Evolutionary conservation across 2,113 vertebrate species (phyloP).

Genomic region (Casuarius casuarius): DNA sequence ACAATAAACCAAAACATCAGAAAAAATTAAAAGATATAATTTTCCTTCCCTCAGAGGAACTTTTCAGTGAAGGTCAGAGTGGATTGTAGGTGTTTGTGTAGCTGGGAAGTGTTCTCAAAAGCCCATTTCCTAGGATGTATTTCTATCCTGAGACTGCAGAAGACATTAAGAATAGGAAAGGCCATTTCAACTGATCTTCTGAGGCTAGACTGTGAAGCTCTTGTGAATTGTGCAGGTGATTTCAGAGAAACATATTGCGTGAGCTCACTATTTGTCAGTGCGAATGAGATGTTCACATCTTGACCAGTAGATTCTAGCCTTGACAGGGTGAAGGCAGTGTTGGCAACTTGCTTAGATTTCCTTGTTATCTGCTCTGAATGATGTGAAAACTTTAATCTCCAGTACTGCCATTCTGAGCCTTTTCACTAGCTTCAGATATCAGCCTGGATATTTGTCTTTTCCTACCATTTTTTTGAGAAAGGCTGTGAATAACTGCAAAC

Average conservation of each 20-base stretch:
- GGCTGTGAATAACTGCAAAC: neutral
- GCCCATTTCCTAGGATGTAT: neutral
- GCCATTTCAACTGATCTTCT: conserved; percentile 35
- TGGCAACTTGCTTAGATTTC: neutral
- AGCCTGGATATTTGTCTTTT: conserved; percentile 32
- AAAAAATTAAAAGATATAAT: conserved; percentile 61
- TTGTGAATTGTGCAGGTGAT: conserved; percentile 40
- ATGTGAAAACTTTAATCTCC: conserved; percentile 33
- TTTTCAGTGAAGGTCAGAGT: conserved; percentile 51
- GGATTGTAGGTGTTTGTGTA: neutral
- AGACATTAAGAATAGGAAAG: conserved; percentile 24
- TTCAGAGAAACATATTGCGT: neutral
- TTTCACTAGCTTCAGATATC: conserved; percentile 21
- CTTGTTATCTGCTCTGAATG: neutral
- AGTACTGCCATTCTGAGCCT: conserved; percentile 13
- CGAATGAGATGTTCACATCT: neutral
- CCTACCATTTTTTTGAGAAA: neutral
- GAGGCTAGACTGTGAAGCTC: conserved; percentile 18
- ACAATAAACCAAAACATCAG: conserved; percentile 34
- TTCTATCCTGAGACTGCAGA: conserved; percentile 19
- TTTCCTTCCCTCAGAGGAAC: conserved; percentile 39
- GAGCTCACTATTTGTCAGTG: conserved; percentile 25
- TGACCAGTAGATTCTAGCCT: conserved; percentile 8
- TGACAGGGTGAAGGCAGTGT: neutral
- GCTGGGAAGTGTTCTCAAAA: neutral